phyloP scores from a whole-genome alignment of 1,140 invertebrate species.

The Drosophila sproati region DNA sequence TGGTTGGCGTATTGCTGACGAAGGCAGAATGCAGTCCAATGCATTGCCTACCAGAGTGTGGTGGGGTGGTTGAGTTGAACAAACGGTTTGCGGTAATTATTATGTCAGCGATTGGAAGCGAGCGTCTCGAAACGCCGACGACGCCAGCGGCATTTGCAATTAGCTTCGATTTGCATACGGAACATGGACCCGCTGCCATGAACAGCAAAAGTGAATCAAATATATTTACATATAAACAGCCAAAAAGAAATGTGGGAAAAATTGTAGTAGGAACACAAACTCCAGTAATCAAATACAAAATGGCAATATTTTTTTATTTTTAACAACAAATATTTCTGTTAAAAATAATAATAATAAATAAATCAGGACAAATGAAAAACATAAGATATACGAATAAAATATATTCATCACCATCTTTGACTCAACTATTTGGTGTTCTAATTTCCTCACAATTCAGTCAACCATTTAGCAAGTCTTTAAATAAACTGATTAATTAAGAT shows the following conservation, averaged over 20 bases:
- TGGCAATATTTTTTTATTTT: too few relatives aligned
- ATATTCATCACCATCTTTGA: too few relatives aligned
- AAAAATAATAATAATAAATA: too few relatives aligned
- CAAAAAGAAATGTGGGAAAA: constrained; percentile 25
- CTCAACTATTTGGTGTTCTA: too few relatives aligned
- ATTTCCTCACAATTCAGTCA: too few relatives aligned
- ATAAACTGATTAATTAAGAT: too few relatives aligned
- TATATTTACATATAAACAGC: constrained; percentile 52
- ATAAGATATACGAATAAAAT: too few relatives aligned
- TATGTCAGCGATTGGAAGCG: constrained; percentile 62
- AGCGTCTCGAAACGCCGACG: constrained; percentile 23
- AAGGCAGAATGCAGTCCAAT: constrained; percentile 9
- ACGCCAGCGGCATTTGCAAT: constrained; percentile 78
- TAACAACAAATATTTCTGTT: too few relatives aligned
- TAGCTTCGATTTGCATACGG: constrained; percentile 62
- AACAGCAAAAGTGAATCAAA: constrained; percentile 72
- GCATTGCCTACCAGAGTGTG: not conserved
- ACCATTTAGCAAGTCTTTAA: too few relatives aligned
- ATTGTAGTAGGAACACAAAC: not conserved
- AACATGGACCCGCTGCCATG: not conserved
- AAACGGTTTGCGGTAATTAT: constrained; percentile 70
- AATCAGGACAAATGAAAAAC: too few relatives aligned
- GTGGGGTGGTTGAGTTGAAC: not conserved
- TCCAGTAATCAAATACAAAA: not conserved
- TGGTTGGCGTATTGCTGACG: constrained; percentile 30